Evolutionary conservation across 2,888 invertebrate genomes (phyloP).

Genomic region (Trissolcus japonicus): DNA sequence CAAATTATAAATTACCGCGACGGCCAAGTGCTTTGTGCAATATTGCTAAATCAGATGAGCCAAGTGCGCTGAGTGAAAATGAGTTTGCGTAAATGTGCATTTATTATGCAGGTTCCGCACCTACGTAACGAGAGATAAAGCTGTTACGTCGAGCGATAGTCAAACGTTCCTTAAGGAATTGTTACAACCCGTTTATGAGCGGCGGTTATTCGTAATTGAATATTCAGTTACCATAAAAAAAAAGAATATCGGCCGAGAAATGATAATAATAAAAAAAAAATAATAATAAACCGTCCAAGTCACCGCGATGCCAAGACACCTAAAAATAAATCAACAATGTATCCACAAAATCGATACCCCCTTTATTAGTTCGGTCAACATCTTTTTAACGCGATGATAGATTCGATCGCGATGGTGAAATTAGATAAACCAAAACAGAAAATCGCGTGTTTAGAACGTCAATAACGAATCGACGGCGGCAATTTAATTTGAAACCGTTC

Average conservation of each 20-base stretch:
- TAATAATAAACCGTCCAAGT: not conserved
- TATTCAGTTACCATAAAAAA: no score
- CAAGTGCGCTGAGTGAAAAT: not conserved
- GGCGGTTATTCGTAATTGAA: no score
- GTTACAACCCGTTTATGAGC: no score
- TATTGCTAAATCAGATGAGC: no score
- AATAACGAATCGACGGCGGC: not conserved
- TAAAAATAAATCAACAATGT: constrained; percentile 16
- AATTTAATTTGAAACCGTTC: no score
- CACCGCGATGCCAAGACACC: not conserved
- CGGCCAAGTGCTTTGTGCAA: no score
- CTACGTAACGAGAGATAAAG: no score
- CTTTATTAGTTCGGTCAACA: constrained; percentile 19
- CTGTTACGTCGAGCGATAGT: no score
- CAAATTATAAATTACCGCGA: no score
- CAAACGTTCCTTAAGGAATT: no score
- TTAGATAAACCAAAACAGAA: not conserved
- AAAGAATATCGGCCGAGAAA: not conserved
- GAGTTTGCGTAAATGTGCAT: constrained; percentile 12
- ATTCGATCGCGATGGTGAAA: not conserved
- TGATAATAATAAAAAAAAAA: not conserved
- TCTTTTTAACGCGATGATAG: constrained; percentile 12
- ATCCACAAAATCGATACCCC: constrained; percentile 10
- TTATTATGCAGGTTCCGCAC: constrained; percentile 4
- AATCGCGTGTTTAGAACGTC: not conserved